Evolutionary conservation across 2,113 vertebrate species (phyloP), one percentile per base, ranked within the genome.

Genomic region (Leptobrachium ailaonicum): DNA sequence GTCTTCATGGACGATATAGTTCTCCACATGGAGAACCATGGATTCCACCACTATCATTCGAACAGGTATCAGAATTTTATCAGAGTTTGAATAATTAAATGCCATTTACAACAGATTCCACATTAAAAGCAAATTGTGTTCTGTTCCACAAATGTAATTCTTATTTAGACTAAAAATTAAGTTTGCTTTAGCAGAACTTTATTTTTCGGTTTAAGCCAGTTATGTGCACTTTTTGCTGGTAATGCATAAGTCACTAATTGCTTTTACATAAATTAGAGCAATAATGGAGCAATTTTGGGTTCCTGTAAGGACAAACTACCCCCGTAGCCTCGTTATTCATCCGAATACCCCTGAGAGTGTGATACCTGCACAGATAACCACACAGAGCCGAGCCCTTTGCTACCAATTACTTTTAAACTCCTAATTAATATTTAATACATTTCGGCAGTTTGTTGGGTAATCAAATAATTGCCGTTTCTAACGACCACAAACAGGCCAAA

Each of bases 371-470:
- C 42, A 9, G 79, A 69, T 69, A 81, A 50, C 79, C 20, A 44
- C 79, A 43, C 75, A 66, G 45, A 74, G 72, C 79, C 41, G 54
- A 56, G n/a, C 69, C 41, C 79, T 20, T 63, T 41, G 58, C 72
- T 69, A 66, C 77, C 73, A 75, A 81, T 81, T 81, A 81, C 79
- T 47, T 81, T 62, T 81, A 81, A 81, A 75, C 71, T 69, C 32
- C 79, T 81, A 74, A 81, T 81, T 81, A 75, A 81, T 81, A 81
- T 81, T 81, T 81, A 75, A 75, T 81, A 81, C 50, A 81, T 81
- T 74, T 66, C 64, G 62, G 41, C 54, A 60, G 64, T 69, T 68
- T 81, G 72, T 42, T 72, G 67, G 79, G 79, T 75, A 81, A 81
- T 81, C 64, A 75, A 81, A 75, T 81, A 68, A 81, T 74, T 81